phyloP scores from a whole-genome alignment of 92 coral and sea anemone genomes.

The Ricordea florida region DNA sequence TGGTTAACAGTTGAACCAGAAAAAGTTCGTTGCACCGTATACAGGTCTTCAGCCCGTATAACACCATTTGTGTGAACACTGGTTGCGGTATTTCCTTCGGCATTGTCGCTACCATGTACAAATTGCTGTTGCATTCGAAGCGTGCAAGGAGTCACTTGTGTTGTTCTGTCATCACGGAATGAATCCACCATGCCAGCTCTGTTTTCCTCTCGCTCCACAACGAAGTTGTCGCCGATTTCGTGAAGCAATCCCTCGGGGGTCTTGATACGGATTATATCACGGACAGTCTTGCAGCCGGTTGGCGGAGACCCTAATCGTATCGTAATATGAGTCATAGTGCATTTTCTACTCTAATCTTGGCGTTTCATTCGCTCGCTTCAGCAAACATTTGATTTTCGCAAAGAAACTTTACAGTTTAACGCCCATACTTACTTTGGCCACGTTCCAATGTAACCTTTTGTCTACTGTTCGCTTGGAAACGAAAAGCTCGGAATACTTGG shows the following conservation, averaged over 20 bases:
- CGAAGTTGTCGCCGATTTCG: not conserved
- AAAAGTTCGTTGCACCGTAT: too few species aligned
- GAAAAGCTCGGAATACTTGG: too few species aligned
- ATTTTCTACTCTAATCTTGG: not conserved
- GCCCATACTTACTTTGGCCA: too few species aligned
- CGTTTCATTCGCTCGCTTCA: not conserved
- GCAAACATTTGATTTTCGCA: not conserved
- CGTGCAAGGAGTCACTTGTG: not conserved
- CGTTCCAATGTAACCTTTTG: too few species aligned
- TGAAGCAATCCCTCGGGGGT: slow-evolving; percentile 49
- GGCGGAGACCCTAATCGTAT: slow-evolving; percentile 40
- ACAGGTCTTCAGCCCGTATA: not conserved
- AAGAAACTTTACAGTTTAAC: too few species aligned
- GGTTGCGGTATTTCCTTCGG: not conserved
- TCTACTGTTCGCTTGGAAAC: too few species aligned
- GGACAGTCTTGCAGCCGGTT: slow-evolving; percentile 22
- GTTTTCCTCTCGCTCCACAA: slow-evolving; percentile 7
- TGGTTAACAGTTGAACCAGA: too few species aligned
- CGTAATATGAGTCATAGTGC: slow-evolving; percentile 43
- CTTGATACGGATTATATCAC: slow-evolving; percentile 40
- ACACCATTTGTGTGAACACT: not conserved
- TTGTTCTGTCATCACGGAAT: not conserved
- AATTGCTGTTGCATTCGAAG: not conserved
- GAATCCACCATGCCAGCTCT: not conserved
- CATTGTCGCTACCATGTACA: not conserved